These are phyloP conservation scores for Anastrepha ludens DNA, from an alignment of 1,140 invertebrate genomes.

Conservation along the genomic window DNA sequence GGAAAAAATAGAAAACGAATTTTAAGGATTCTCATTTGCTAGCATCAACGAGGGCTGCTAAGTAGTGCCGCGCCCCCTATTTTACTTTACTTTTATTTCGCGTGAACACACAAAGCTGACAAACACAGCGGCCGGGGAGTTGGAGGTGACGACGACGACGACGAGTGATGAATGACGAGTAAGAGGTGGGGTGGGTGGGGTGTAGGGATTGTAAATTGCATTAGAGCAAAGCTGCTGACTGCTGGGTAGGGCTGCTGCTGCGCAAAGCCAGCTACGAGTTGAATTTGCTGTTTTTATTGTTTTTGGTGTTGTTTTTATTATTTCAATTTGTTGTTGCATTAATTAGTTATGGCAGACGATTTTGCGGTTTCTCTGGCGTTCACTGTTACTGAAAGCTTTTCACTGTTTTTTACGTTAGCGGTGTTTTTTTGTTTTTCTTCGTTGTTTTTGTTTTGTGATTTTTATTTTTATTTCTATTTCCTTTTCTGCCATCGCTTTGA, in stretches of 20 bases:
- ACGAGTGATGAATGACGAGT: not conserved
- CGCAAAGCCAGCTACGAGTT: not conserved
- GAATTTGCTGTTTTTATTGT: not conserved
- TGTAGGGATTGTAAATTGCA: constrained; percentile 28
- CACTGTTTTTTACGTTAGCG: constrained; percentile 61
- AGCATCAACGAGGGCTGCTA: constrained; percentile 13
- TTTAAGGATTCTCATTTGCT: constrained; percentile 55
- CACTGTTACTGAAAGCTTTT: constrained; percentile 71
- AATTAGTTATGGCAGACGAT: constrained; percentile 75
- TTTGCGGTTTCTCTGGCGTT: constrained; percentile 67
- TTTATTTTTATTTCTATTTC: constrained; percentile 5
- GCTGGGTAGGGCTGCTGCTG: not conserved
- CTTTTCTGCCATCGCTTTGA: not conserved
- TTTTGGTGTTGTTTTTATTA: constrained; percentile 9
- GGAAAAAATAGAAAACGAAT: constrained; percentile 53
- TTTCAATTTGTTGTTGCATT: constrained; percentile 65
- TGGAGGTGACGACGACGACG: no score
- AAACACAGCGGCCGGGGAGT: not conserved
- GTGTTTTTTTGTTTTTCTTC: constrained; percentile 13
- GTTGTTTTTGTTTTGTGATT: constrained; percentile 20
- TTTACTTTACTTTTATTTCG: constrained; percentile 34
- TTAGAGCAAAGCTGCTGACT: constrained; percentile 4
- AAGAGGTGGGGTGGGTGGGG: not conserved
- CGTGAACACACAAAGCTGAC: not conserved
- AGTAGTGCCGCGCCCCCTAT: constrained; percentile 49